Evolutionary conservation across 2,888 invertebrate species (phyloP), one percentile per base, ranked within the genome.

Genomic region (Abrostola triplasia): DNA sequence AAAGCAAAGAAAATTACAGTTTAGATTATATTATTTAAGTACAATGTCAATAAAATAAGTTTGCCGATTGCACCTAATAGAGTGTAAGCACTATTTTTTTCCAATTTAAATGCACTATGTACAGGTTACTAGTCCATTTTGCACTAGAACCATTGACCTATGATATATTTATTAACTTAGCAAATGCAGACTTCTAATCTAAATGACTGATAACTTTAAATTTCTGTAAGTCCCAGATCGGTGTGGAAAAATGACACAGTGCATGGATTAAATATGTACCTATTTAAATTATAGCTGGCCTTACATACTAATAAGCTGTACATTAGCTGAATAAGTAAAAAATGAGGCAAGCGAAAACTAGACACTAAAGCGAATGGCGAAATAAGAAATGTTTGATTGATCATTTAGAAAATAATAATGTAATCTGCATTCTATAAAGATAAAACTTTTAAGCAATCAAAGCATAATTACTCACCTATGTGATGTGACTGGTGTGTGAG

Each of bases 401-500:
- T 24, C 24, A 24, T 24, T 24, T 24, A 24, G 24, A 24, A 24
- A 24, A 40, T 40, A 40, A 40, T 40, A 40, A 9, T 40, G 40
- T 40, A 40, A 40, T 7, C 24, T 24, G 24, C 24, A 24, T 24
- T 24, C 24, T 24, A 24, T n/a, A n/a, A n/a, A 24, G 24, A 9
- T 40, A 10, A 40, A 9, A 40, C 10, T 6, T 44, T 44, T 12
- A 44, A 44, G 44, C 5, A 12, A 10, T 12, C 44, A 64, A 37
- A 58, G 42, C 56, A 38, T 67, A 56, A 70, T 63, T 59, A 76
- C 79, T 71, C 83, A 94, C 94, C 92, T 90, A 80, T 94, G 94
- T 52, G 93, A 85, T 53, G 94, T 94, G 54, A 94, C 94, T 59
- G 94, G 94, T 10, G 94, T 92, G 59, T 94, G 94, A 36, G 94